A percentile compares a stretch with the other conserved stretches of the same genome.
Evolutionary conservation across 2,888 invertebrate species (phyloP).

Genomic region (Drosophila tanythrix): DNA sequence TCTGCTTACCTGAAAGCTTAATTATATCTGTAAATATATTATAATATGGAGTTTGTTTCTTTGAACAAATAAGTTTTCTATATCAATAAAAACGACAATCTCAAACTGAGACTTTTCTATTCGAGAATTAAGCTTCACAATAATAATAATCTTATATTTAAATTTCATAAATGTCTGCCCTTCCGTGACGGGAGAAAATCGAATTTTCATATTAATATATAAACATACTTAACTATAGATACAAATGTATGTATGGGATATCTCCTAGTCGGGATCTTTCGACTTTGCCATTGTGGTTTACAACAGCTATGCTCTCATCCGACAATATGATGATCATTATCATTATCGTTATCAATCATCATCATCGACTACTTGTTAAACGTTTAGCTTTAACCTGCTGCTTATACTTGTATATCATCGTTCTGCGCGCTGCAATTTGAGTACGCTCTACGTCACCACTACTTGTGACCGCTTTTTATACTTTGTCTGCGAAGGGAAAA

Average conservation of each 20-base stretch:
- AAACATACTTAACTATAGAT: too few species aligned
- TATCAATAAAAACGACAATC: background rate
- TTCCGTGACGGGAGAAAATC: background rate
- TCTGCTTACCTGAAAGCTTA: background rate
- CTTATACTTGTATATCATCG: slow-evolving; percentile 11
- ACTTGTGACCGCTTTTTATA: slow-evolving; percentile 4
- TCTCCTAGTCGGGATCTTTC: background rate
- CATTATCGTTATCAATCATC: slow-evolving; percentile 21
- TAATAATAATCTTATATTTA: background rate
- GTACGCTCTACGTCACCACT: background rate
- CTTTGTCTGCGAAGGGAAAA: background rate
- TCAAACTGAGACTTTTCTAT: background rate
- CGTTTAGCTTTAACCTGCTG: slow-evolving; percentile 40
- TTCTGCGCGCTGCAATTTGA: background rate
- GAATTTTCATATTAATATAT: background rate
- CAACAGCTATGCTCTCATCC: background rate
- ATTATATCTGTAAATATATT: background rate
- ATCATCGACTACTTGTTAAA: slow-evolving; percentile 33
- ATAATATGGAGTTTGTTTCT: background rate
- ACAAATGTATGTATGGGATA: background rate
- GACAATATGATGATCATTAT: slow-evolving; percentile 1
- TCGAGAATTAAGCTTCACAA: background rate
- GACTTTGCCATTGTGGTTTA: background rate
- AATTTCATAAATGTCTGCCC: background rate
- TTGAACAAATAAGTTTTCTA: background rate